A percentile compares a stretch with the other conserved stretches of the same genome.
Conservation (phyloP, 2,888 invertebrate species). For the Hirtodrosophila confusa region DNA sequence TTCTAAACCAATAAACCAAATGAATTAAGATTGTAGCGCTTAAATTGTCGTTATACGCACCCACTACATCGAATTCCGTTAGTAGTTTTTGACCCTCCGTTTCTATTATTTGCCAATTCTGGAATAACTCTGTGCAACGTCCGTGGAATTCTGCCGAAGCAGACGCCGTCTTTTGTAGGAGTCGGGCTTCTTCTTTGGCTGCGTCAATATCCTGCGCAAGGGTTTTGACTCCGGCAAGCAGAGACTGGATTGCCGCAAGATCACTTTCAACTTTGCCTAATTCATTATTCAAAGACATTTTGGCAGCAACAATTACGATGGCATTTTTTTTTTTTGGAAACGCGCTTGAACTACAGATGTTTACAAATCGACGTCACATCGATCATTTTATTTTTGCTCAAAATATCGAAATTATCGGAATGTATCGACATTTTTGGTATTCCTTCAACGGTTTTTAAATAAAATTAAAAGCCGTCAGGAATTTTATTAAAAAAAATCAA, state of each 20-base stretch:
- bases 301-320: not conserved
- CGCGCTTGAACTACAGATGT: constrained; percentile 8
- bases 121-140: not conserved
- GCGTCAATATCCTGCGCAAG: not conserved
- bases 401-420: not conserved
- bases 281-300: constrained; percentile 8
- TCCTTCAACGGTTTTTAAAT: no score
- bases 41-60: constrained; percentile 2
- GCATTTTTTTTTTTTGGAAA: constrained; percentile 4
- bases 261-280: not conserved
- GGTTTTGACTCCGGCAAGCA: not conserved
- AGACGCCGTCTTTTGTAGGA: not conserved
- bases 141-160: not conserved
- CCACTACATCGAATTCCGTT: not conserved
- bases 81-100: constrained; percentile 1
- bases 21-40: no score
- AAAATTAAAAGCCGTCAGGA: no score
- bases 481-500: no score
- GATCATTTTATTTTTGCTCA: not conserved
- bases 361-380: not conserved
- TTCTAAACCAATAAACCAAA: not conserved
- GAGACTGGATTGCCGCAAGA: not conserved
- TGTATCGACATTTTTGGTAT: not conserved
- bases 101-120: not conserved
- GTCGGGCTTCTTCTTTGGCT: not conserved